Conservation (phyloP, 1,140 invertebrate species). For the Trinorchestia longiramus region DNA sequence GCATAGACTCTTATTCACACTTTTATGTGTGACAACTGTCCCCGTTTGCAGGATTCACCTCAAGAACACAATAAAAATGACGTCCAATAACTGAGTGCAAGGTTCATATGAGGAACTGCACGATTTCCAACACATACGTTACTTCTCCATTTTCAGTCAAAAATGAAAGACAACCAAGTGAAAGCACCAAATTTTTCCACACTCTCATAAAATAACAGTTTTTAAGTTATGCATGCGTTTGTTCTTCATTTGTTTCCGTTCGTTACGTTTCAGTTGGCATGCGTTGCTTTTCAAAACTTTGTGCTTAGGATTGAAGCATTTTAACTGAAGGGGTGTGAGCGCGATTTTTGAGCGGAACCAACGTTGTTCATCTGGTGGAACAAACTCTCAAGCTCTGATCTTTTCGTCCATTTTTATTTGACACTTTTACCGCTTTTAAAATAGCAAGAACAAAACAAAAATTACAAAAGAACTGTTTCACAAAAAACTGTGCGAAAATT, state of each 20-base stretch:
- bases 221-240: not conserved
- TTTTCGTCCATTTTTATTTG: not conserved
- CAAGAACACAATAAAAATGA: too few species aligned
- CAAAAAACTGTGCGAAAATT: not conserved
- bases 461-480: not conserved
- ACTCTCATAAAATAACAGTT: not conserved
- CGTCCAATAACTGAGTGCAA: too few species aligned
- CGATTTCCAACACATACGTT: too few species aligned
- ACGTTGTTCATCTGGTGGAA: not conserved
- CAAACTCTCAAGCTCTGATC: not conserved
- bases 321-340: not conserved
- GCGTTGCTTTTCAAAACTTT: not conserved
- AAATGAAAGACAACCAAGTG: too few species aligned
- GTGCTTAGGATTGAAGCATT: not conserved
- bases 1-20: too few species aligned
- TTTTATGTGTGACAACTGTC: too few species aligned
- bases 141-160: too few species aligned
- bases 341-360: not conserved
- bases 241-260: not conserved
- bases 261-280: not conserved
- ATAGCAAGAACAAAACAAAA: not conserved
- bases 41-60: too few species aligned
- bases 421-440: not conserved
- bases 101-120: too few species aligned
- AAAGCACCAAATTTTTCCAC: not conserved